phyloP scores from a whole-genome alignment of 2,113 vertebrate genomes.

The Brachirus orientalis region DNA sequence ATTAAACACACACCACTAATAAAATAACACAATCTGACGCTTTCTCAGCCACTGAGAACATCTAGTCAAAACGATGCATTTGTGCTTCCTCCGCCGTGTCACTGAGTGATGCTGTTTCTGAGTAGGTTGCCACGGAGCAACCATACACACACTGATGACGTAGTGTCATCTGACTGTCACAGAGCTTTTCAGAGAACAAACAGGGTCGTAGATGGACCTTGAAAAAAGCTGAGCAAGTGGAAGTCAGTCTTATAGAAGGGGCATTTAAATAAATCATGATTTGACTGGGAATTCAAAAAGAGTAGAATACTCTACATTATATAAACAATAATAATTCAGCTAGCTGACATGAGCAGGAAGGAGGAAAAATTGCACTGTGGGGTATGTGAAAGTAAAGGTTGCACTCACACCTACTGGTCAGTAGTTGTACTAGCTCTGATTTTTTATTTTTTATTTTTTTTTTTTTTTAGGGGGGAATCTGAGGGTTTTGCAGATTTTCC shows the following conservation, averaged over 20 bases:
- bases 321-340: neutral
- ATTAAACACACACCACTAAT: neutral
- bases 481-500: too few species aligned
- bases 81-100: neutral
- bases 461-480: neutral
- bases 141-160: neutral
- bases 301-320: neutral
- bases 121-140: slow-evolving; percentile 4
- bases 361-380: neutral
- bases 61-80: slow-evolving; percentile 20
- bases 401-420: slow-evolving; percentile 71
- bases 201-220: neutral
- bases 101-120: slow-evolving; percentile 5
- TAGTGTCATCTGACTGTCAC: neutral
- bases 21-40: slow-evolving; percentile 9
- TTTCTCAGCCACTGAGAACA: neutral
- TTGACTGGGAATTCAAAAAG: too few species aligned
- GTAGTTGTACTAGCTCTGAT: slow-evolving; percentile 17
- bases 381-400: slow-evolving; percentile 14
- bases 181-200: slow-evolving; percentile 2
- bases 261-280: too few species aligned
- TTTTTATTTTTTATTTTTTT: neutral
- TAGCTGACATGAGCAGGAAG: neutral
- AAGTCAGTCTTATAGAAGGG: too few species aligned
- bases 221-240: neutral